A percentile compares a stretch with the other conserved stretches of the same genome.
Evolutionary conservation across 2,888 invertebrate species (phyloP).

Genomic region (Anthophora plumipes): DNA sequence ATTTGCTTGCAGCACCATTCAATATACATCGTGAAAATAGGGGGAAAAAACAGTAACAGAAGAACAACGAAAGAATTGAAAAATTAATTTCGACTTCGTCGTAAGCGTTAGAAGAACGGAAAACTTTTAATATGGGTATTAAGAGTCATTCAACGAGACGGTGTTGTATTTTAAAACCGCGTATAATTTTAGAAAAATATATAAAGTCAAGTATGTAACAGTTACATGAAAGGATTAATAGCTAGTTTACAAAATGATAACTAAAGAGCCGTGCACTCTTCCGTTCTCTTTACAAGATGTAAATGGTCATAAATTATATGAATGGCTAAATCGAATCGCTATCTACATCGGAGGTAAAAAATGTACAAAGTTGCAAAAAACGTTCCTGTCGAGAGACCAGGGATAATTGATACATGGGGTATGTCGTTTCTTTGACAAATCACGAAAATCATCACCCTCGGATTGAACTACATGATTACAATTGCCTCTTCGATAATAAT

Average conservation of each 20-base stretch:
- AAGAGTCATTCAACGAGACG: constrained; percentile 3
- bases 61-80: neutral
- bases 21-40: neutral
- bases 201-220: constrained; percentile 19
- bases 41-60: neutral
- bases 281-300: constrained; percentile 25
- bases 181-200: constrained; percentile 41
- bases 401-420: constrained; percentile 46
- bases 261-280: constrained; percentile 9
- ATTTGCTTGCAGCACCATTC: constrained; percentile 34
- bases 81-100: neutral
- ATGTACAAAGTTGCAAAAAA: constrained; percentile 43
- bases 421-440: constrained; percentile 2
- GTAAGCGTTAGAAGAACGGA: constrained; percentile 9
- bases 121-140: neutral
- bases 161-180: constrained; percentile 20
- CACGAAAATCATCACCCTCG: neutral
- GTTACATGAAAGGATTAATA: constrained; percentile 29
- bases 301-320: constrained; percentile 24
- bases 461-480: neutral
- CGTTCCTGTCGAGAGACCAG: constrained; percentile 26
- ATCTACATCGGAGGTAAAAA: constrained; percentile 40
- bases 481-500: constrained; percentile 1
- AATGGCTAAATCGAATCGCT: constrained; percentile 25
- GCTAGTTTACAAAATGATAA: constrained; percentile 30